Conservation (phyloP, 2,113 vertebrate genomes). For the Callipepla californica region DNA sequence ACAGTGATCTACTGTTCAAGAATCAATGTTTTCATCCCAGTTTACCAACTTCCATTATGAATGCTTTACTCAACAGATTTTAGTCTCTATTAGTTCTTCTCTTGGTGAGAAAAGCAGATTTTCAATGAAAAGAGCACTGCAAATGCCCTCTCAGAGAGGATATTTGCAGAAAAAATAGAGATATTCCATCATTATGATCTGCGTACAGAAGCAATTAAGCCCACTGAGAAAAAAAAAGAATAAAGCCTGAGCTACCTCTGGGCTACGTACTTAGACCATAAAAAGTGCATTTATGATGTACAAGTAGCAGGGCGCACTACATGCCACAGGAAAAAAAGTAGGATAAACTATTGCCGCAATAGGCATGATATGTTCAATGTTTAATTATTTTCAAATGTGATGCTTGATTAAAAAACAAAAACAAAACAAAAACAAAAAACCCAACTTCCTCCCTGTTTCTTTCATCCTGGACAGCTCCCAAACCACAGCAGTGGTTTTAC, state of each 20-base stretch:
- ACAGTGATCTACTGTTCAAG: neutral
- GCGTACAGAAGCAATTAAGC: neutral
- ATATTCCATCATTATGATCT: neutral
- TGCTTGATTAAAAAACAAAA: neutral
- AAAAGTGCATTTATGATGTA: fast-evolving
- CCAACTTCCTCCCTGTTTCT: neutral
- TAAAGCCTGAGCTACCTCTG: neutral
- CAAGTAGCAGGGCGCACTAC: neutral
- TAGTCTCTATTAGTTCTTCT: neutral
- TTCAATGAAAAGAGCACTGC: neutral
- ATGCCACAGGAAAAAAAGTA: neutral
- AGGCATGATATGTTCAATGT: fast-evolving
- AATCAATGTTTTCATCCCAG: neutral
- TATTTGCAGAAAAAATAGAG: neutral
- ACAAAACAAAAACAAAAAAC: neutral
- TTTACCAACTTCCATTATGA: neutral
- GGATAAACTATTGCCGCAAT: neutral
- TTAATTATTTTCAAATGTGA: neutral
- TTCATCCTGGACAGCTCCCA: neutral
- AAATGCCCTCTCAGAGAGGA: neutral
- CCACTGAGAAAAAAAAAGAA: neutral
- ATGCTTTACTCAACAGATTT: neutral
- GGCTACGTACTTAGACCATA: fast-evolving
- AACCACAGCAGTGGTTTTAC: fast-evolving
- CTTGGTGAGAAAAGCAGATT: too few species aligned